Evolutionary conservation across 2,888 invertebrate genomes (phyloP).

Genomic region (Pelosia muscerda): DNA sequence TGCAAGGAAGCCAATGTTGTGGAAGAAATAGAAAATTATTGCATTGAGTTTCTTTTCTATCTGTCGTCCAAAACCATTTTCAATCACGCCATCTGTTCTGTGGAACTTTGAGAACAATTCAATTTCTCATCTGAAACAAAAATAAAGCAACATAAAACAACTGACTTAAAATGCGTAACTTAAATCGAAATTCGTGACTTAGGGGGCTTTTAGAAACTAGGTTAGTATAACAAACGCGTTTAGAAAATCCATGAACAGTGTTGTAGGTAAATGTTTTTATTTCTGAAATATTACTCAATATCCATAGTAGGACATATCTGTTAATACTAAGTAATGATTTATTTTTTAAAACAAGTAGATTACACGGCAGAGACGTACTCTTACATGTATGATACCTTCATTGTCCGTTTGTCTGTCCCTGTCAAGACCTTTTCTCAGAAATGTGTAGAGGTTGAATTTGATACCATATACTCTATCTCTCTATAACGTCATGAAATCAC

Average conservation of each 20-base stretch:
- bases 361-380: too few relatives aligned
- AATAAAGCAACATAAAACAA: conserved; percentile 26
- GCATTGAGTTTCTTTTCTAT: conserved; percentile 60
- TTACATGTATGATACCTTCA: too few relatives aligned
- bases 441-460: too few relatives aligned
- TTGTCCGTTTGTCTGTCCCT: too few relatives aligned
- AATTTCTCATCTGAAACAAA: conserved; percentile 66
- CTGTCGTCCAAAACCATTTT: conserved; percentile 72
- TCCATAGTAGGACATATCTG: too few relatives aligned
- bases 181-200: not conserved
- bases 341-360: too few relatives aligned
- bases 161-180: not conserved
- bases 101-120: conserved; percentile 45
- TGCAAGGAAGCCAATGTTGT: conserved; percentile 47
- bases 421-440: too few relatives aligned
- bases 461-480: too few relatives aligned
- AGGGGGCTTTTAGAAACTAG: not conserved
- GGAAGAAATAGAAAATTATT: conserved; percentile 57
- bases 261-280: not conserved
- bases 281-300: not conserved
- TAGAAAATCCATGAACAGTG: not conserved
- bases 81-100: conserved; percentile 68
- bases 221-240: not conserved
- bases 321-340: too few relatives aligned
- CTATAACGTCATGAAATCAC: too few relatives aligned